Base-by-base conservation (phyloP, 1,140 invertebrate species). In the Drosophila takahashii region DNA sequence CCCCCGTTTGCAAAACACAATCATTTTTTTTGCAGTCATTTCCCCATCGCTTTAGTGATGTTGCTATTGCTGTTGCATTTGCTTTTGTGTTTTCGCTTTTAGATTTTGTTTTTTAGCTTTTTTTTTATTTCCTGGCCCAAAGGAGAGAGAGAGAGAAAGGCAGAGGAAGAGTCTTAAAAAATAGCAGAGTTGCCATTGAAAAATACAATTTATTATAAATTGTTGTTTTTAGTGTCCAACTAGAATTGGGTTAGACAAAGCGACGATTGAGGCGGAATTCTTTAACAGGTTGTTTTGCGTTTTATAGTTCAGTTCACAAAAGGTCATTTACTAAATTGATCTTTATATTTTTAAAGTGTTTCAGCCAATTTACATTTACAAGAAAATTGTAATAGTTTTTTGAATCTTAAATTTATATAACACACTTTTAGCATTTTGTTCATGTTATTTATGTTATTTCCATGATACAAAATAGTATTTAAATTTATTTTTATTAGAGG, bases 111-210 rank as follows among this genome's bases (percentile, higher is more conserved):
- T 80, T 77, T 86, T 74, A 69, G 59, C 22, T 27, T 62, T 59
- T 54, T 66, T 77, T 53, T 53, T 48, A 62, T 36, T 44, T 50
- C 47, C 44, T 50, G 15, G 13, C n/a, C 9, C 6, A 2, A 27
- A 16, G 18, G 15, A 29, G 16, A 60, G 11, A n/a, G 13, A 32
- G 16, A 60, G 11, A 10, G 13, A 57, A 18, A 18, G 37, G 18
- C 18, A 60, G 16, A 32, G 54, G 18, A 10, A 11, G 29, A 27
- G 58, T 11, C 54, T 67, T 65, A 79, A 79, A 70, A 70, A 73
- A 64, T 61, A 47, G 56, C 67, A 84, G 84, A 79, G 84, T 89
- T 87, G 79, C 79, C 79, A 87, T 83, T 84, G 77, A 89, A 87
- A 77, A 73, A 62, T 79, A 47, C 58, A 77, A 78, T 83, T 79